Evolutionary conservation across 2,113 vertebrate genomes (phyloP), one percentile per base, ranked within the genome.

Genomic region (Pangasianodon hypophthalmus): DNA sequence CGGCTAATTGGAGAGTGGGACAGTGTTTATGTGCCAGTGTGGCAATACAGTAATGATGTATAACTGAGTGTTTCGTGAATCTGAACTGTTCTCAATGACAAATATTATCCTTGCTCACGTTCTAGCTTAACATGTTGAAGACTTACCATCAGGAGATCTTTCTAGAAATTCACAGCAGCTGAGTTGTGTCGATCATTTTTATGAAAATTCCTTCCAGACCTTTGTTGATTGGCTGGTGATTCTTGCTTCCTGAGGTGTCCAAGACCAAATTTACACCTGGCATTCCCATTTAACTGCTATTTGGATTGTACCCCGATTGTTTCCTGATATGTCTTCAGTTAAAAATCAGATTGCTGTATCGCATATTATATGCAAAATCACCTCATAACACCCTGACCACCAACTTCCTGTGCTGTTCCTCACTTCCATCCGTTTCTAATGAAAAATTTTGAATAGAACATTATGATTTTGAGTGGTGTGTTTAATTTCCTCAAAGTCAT

Each of bases 211-310:
- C n/a, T 37, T 18, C 10, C 52, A 82, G 87, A 26, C n/a, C 37
- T 37, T 50, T 41, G 24, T 64, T 32, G 41, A 75, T 50, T 80
- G 73, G 87, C 46, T 69, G 79, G 44, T 44, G 87, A 67, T 37
- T n/a, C 29, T 41, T 69, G 18, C 79, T 71, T 37, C 50, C 41
- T 41, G 26, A 56, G 71, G 29, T 80, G 80, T 69, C 37, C 32
- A 84, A 60, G 81, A 84, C 18, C 81, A 41, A 5, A 58, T 84
- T 84, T 58, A 84, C 81, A 84, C 81, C 81, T 60, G 19, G 81
- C 81, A 60, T 84, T 60, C 54, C 14, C 18, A 58, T 21, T 18
- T 5, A 1, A 37, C 52, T 4, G n/a, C 29, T 37, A 19, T 37
- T 2, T 26, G 46, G 6, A 50, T 29, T 79, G 44, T 26, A 26